Base-by-base conservation (phyloP, 2,113 vertebrate genomes). In the Phodopus roborovskii region DNA sequence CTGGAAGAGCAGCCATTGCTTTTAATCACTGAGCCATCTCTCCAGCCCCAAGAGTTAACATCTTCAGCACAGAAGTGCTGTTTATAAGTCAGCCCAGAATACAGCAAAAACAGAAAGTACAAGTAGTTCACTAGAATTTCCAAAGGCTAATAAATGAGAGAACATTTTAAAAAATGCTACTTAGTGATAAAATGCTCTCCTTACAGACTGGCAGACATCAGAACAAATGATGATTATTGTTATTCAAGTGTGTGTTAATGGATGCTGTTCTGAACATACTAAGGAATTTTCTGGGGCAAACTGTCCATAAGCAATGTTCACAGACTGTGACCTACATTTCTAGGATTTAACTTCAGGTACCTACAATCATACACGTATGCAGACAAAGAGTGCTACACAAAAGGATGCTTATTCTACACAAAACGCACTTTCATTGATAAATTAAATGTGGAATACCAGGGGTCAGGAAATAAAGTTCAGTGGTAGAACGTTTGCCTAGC, bases 81-180 rank as follows among this genome's bases (percentile, higher is more conserved):
- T 62, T 94, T 68, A 87, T 2, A 96, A 86, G 81, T 96, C 39
- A 95, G 1, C 53, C 85, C 81, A 83, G 89, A 92, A 90, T 83
- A 88, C 42, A 9, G 20, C 50, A 95, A 94, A 95, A 33, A 71
- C 58, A 97, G 74, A 36, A 30, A 66, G 42, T 66, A 33, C 1
- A 68, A 50, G 71, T 42, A 95, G 96, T 42, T 94, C 64, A 62
- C 70, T n/a, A 62, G 30, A n/a, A 71, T 15, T 93, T 88, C 56
- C 79, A 94, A 74, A 62, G 88, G 56, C 26, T 20, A 95, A 28
- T 77, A 90, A 84, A 85, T 58, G 74, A 95, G 77, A 66, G 15
- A 92, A 73, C n/a, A n/a, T n/a, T 56, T 79, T 90, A 48, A 77
- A 77, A 97, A 96, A 94, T 74, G 50, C 17, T 88, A 81, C 26